Evolutionary conservation across 2,888 invertebrate genomes (phyloP).

Genomic region (Pomacea canaliculata): DNA sequence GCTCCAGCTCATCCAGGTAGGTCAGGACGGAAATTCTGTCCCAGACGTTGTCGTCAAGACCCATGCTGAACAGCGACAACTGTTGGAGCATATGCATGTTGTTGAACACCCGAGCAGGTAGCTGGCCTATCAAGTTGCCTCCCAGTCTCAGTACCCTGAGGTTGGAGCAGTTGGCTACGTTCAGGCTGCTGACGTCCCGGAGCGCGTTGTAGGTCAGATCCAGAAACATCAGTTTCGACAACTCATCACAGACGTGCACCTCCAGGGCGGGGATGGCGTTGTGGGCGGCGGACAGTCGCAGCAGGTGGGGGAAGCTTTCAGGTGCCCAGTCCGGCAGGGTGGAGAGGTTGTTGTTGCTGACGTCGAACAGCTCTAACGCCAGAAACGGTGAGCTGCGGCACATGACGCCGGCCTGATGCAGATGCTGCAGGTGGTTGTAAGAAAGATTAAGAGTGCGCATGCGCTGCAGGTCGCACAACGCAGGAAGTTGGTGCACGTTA

Average conservation of each 20-base stretch:
- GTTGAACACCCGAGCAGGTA: conserved; percentile 24
- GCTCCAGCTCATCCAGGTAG: conserved; percentile 22
- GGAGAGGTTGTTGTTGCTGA: conserved; percentile 31
- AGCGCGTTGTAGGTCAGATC: conserved; percentile 33
- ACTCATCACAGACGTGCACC: conserved; percentile 8
- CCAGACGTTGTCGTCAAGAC: conserved; percentile 33
- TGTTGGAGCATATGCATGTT: conserved; percentile 20
- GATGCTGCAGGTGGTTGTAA: conserved; percentile 23
- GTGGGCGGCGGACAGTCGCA: conserved; percentile 26
- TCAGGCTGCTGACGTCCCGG: conserved; percentile 7
- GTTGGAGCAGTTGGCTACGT: conserved; percentile 27
- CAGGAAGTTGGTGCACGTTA: conserved; percentile 29
- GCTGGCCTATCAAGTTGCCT: conserved; percentile 8
- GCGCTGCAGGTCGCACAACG: conserved; percentile 21
- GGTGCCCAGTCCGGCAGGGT: conserved; percentile 29
- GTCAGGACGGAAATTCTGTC: conserved; percentile 27
- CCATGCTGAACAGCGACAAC: conserved; percentile 29
- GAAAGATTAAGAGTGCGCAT: conserved; percentile 31
- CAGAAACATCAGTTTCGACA: conserved; percentile 17
- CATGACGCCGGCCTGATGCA: conserved; percentile 31
- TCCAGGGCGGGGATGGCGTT: conserved; percentile 27
- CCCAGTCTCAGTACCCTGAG: conserved; percentile 23
- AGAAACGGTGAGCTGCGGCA: conserved; percentile 16
- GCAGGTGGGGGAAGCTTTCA: conserved; percentile 31
- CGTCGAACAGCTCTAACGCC: conserved; percentile 30